These are phyloP conservation scores for Yponomeuta cagnagella DNA, from an alignment of 2,888 invertebrate species.

Conservation along the genomic window DNA sequence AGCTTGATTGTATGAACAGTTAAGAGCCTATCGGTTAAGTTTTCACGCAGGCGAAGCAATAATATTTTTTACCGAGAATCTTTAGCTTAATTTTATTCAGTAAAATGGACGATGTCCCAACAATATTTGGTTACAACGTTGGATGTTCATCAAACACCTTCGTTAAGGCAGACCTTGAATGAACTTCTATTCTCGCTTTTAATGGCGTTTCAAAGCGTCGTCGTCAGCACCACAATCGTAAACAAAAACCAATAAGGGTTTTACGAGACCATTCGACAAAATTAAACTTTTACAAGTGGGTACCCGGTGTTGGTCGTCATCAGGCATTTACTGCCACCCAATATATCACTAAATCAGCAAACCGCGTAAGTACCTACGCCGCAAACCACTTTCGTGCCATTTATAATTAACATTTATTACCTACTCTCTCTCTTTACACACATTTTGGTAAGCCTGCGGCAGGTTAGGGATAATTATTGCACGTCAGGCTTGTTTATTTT, in stretches of 20 bases:
- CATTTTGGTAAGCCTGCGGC: too few relatives aligned
- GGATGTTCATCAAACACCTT: background rate
- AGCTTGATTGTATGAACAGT: background rate
- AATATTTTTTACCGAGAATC: background rate
- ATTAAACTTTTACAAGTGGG: conserved; percentile 65
- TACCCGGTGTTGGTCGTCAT: conserved; percentile 50
- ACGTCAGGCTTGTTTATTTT: too few relatives aligned
- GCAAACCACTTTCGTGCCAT: background rate
- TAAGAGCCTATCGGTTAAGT: background rate
- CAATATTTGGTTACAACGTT: conserved; percentile 1
- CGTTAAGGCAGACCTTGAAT: background rate
- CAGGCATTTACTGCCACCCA: conserved; percentile 22
- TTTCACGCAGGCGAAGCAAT: background rate
- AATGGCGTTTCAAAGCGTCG: conserved; percentile 44
- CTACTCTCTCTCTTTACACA: too few relatives aligned
- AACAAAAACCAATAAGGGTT: conserved; percentile 61
- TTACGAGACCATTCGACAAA: conserved; percentile 67
- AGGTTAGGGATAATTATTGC: too few relatives aligned
- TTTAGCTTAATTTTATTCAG: background rate
- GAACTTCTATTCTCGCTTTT: conserved; percentile 29
- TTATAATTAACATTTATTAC: too few relatives aligned
- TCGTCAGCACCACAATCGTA: conserved; percentile 49
- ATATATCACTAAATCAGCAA: conserved; percentile 18
- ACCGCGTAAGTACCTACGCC: background rate
- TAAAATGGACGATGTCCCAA: background rate